Conservation (phyloP, 2,797 vertebrate genomes). For the Pangasius macronema region DNA sequence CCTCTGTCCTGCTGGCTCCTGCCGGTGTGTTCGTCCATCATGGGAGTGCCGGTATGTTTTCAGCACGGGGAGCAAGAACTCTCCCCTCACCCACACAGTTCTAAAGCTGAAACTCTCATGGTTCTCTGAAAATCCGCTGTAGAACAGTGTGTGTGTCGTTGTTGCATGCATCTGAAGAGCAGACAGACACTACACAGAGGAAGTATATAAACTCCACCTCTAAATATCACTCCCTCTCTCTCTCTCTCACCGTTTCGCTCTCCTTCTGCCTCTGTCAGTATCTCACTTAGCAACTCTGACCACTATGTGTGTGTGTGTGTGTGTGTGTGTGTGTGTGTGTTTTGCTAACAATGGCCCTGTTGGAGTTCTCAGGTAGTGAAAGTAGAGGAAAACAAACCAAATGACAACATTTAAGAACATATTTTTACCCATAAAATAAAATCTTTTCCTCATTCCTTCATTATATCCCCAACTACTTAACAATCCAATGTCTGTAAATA, state of each 20-base stretch:
- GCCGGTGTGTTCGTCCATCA: conserved; percentile 49
- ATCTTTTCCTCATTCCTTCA: background rate
- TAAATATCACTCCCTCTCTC: conserved; percentile 26
- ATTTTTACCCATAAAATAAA: background rate
- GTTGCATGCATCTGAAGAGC: conserved; percentile 25
- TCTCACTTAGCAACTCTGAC: conserved; percentile 2
- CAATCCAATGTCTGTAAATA: conserved; percentile 20
- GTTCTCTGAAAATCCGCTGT: conserved; percentile 1
- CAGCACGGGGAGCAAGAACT: background rate
- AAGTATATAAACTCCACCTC: conserved; percentile 59
- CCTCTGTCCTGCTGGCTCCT: conserved; percentile 50
- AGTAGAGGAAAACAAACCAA: background rate
- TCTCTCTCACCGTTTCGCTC: background rate
- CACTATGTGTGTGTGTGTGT: background rate
- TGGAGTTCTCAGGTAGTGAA: background rate
- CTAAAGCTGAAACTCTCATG: conserved; percentile 29
- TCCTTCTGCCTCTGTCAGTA: conserved; percentile 17
- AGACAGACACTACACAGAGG: conserved; percentile 32
- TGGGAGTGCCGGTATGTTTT: conserved; percentile 32
- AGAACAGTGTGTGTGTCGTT: conserved; percentile 28
- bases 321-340: background rate
- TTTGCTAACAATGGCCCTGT: background rate
- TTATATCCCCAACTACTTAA: background rate
- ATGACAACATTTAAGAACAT: background rate
- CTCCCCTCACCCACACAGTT: conserved; percentile 4